Conservation (phyloP, 2,113 vertebrate species). For the Rhinogobius similis region DNA sequence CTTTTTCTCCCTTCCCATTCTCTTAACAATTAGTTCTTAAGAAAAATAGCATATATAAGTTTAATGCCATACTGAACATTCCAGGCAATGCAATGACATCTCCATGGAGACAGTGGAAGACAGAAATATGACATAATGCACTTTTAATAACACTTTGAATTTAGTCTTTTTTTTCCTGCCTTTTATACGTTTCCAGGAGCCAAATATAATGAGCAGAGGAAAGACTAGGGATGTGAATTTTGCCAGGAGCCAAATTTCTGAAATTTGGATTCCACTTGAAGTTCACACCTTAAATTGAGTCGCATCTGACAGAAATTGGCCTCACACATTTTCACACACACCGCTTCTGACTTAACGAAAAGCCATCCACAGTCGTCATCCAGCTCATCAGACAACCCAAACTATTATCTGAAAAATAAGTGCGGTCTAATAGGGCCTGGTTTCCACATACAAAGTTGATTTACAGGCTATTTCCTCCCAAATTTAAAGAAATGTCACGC, state of each 20-base stretch:
- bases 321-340: conserved; percentile 3
- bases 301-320: conserved; percentile 4
- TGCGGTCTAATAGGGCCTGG: neutral
- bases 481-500: too few species aligned
- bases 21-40: too few species aligned
- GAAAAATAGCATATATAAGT: too few species aligned
- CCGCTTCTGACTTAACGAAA: neutral
- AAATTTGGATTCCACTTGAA: neutral
- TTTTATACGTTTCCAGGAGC: neutral
- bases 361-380: neutral
- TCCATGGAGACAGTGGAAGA: neutral
- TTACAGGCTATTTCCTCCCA: too few species aligned
- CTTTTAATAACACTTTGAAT: neutral
- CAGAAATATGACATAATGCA: too few species aligned
- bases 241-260: neutral
- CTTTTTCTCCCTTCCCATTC: too few species aligned
- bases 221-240: neutral
- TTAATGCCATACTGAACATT: neutral
- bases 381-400: neutral
- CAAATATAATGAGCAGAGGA: neutral
- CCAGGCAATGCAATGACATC: neutral
- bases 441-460: neutral
- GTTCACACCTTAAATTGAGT: conserved; percentile 8
- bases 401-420: neutral
- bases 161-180: neutral